Conservation (phyloP, 2,888 invertebrate genomes). For the Mimumesa dahlbomi region DNA sequence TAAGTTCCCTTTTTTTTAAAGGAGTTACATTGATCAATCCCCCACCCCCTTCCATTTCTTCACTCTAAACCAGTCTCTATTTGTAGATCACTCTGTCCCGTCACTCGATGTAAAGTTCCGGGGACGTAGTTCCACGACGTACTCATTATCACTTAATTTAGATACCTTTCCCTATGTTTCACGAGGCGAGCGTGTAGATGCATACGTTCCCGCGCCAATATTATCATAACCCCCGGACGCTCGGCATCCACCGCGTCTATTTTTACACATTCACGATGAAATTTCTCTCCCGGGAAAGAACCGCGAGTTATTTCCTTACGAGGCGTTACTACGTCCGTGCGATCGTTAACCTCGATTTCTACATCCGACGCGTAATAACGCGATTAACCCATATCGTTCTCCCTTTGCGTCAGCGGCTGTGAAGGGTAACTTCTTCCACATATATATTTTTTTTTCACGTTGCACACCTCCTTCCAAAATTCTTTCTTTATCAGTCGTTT, state of each 20-base stretch:
- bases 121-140: not conserved
- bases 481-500: too few species aligned
- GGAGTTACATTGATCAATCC: slow-evolving; percentile 24
- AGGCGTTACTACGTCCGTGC: not conserved
- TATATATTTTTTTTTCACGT: too few species aligned
- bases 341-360: slow-evolving; percentile 15
- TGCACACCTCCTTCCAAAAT: too few species aligned
- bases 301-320: slow-evolving; percentile 5
- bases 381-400: not conserved
- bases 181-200: slow-evolving; percentile 4
- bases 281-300: not conserved
- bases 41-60: not conserved
- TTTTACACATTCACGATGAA: not conserved
- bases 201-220: not conserved
- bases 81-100: slow-evolving; percentile 11
- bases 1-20: slow-evolving; percentile 9
- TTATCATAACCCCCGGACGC: too few species aligned
- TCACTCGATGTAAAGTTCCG: not conserved
- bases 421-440: too few species aligned
- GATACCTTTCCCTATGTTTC: slow-evolving; percentile 1
- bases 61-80: not conserved
- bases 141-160: slow-evolving; percentile 6
- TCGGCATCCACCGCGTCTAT: not conserved
- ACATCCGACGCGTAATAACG: not conserved
- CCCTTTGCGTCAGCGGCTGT: not conserved